Evolutionary conservation across 2,888 invertebrate genomes (phyloP), one percentile per base, ranked within the genome.

Genomic region (Ochropacha duplaris): DNA sequence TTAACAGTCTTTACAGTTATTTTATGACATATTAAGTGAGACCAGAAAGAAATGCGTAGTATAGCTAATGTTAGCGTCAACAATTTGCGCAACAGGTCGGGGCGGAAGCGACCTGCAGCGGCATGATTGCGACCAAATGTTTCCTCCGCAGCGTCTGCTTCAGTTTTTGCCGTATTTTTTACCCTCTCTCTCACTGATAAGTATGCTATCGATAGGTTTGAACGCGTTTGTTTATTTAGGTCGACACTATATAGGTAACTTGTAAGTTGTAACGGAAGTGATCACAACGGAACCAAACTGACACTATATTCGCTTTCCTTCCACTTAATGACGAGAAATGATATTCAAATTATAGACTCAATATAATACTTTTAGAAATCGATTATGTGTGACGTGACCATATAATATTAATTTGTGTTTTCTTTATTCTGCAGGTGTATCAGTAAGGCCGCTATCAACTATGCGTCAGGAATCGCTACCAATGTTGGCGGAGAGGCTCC

Each of bases 71-170:
- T 63, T 64, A 65, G 71, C 66, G 69, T 71, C 69, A 78, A 79
- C 81, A 82, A 85, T 90, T 91, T 91, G 91, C 88, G 91, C 91
- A 92, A 92, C 91, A 92, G 91, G 92, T 92, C 91, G 91, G 90
- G 90, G 87, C 92, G 92, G 92, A 92, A 92, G 87, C 87, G 92
- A 91, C 90, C 90, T 92, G 92, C 90, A 88, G 74, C 82, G 84
- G 76, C 78, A 82, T 89, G 89, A 92, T 91, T 90, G 91, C 90
- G 86, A 92, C 92, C 92, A 91, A 92, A 91, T 92, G 92, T 92
- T 91, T 89, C 90, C 90, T 89, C 81, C 81, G 81, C 77, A 79
- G 75, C 86, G 86, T 83, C 87, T 87, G 86, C 81, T 82, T 84
- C 64, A 80, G 80, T 92, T 92, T 92, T 92, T 92, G 87, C 86